A percentile compares a stretch with the other conserved stretches of the same genome.
phyloP scores from a whole-genome alignment of 2,797 vertebrate genomes.

The Myoxocephalus aenaeus region DNA sequence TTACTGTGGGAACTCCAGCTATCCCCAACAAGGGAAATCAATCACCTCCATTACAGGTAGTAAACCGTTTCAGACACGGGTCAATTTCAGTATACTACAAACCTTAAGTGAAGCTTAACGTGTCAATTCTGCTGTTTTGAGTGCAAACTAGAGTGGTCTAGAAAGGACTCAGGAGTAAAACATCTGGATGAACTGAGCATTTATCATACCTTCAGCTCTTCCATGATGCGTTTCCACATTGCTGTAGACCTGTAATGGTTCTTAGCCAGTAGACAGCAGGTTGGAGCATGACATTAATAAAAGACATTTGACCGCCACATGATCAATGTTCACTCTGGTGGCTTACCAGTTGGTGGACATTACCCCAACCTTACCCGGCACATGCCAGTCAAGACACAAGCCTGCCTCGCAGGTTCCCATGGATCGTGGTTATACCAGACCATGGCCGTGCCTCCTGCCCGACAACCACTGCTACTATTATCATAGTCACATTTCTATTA shows the following conservation, averaged over 20 bases:
- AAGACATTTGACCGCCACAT: slow-evolving; percentile 56
- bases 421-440: too few relatives aligned
- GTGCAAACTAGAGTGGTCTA: slow-evolving; percentile 8
- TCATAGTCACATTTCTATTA: too few relatives aligned
- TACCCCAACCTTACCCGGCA: too few relatives aligned
- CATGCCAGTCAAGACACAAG: too few relatives aligned
- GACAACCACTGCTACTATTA: too few relatives aligned
- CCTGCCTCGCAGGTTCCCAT: too few relatives aligned
- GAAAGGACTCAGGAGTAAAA: slow-evolving; percentile 15
- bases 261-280: slow-evolving; percentile 38
- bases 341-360: too few relatives aligned
- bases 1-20: slow-evolving; percentile 57
- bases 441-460: too few relatives aligned
- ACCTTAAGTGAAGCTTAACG: slow-evolving; percentile 17
- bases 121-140: slow-evolving; percentile 9
- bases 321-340: slow-evolving; percentile 51
- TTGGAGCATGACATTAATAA: slow-evolving; percentile 46
- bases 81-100: slow-evolving; percentile 35
- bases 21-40: slow-evolving; percentile 36
- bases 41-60: slow-evolving; percentile 52
- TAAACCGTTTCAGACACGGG: slow-evolving; percentile 35
- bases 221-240: slow-evolving; percentile 13
- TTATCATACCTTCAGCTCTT: slow-evolving; percentile 33
- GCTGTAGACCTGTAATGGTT: slow-evolving; percentile 19
- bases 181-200: slow-evolving; percentile 35